These are phyloP conservation scores for Alloscopus bannaensis DNA, from an alignment of 2,888 invertebrate species.

Conservation along the genomic window DNA sequence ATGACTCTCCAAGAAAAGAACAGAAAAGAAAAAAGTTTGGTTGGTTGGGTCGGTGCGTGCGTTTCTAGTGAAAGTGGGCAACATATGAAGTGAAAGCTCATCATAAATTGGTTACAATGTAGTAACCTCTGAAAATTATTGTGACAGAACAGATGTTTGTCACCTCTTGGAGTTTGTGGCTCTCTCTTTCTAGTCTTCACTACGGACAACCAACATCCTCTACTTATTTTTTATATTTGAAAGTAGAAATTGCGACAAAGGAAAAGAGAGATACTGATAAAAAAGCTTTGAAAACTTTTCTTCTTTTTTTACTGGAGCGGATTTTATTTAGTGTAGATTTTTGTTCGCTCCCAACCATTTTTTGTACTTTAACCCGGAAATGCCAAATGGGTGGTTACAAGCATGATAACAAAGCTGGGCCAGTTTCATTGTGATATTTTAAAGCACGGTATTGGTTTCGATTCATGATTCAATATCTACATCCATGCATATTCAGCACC, in stretches of 20 bases:
- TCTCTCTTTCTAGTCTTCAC: constrained; percentile 41
- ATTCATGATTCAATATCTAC: constrained; percentile 26
- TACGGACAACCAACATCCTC: not conserved
- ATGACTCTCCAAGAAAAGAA: constrained; percentile 4
- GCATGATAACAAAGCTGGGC: not conserved
- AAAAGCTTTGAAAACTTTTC: constrained; percentile 2
- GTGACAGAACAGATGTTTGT: constrained; percentile 70
- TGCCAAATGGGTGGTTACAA: not conserved
- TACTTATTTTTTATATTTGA: not conserved
- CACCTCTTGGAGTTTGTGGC: constrained; percentile 32
- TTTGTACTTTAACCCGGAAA: not conserved
- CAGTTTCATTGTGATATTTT: no score
- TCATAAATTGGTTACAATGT: constrained; percentile 70
- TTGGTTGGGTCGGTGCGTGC: no score
- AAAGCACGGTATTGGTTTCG: not conserved
- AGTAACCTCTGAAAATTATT: constrained; percentile 69
- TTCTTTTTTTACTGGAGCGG: not conserved
- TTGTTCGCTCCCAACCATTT: not conserved
- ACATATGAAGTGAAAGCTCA: constrained; percentile 63
- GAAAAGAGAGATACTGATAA: constrained; percentile 8
- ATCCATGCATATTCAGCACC: not conserved
- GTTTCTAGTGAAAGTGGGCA: constrained; percentile 12
- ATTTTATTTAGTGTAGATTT: not conserved
- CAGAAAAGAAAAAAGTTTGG: no score
- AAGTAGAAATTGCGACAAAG: constrained; percentile 9